Evolutionary conservation across 2,888 invertebrate genomes (phyloP).

Genomic region (Epinotia ramella): DNA sequence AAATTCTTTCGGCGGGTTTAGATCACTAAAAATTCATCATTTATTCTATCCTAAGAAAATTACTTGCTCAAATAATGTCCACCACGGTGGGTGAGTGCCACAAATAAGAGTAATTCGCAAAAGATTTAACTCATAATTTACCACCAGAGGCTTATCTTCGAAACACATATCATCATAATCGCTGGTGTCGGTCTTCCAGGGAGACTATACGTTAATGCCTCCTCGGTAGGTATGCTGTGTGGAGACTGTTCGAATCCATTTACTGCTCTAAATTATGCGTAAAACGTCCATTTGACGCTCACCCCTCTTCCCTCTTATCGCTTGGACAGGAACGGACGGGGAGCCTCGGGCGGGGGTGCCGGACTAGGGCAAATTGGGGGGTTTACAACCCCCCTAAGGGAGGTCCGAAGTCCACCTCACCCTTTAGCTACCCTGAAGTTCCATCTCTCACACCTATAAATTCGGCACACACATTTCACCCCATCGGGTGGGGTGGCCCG

Average conservation of each 20-base stretch:
- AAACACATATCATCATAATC: conserved; percentile 43
- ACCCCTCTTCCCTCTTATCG: conserved; percentile 85
- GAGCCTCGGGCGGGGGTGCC: conserved; percentile 82
- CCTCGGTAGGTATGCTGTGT: conserved; percentile 75
- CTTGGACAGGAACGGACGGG: conserved; percentile 82
- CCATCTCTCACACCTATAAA: conserved; percentile 86
- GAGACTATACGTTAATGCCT: conserved; percentile 59
- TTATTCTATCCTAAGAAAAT: background rate
- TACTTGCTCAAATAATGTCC: background rate
- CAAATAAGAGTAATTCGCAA: conserved; percentile 20
- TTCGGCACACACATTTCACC: conserved; percentile 84
- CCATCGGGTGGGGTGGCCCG: conserved; percentile 75
- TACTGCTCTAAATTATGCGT: conserved; percentile 86
- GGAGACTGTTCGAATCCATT: conserved; percentile 85
- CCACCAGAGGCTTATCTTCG: conserved; percentile 30
- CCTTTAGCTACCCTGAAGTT: conserved; percentile 85
- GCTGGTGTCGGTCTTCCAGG: conserved; percentile 36
- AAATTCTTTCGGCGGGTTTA: conserved; percentile 14
- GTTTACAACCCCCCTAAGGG: conserved; percentile 77
- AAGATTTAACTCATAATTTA: conserved; percentile 26
- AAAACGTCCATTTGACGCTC: conserved; percentile 86
- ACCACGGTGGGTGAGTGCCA: background rate
- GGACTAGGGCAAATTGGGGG: conserved; percentile 84
- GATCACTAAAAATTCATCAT: background rate
- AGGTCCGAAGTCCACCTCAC: conserved; percentile 84